Evolutionary conservation across 2,113 vertebrate genomes (phyloP).

Genomic region (Tychaedon coryphoeus): DNA sequence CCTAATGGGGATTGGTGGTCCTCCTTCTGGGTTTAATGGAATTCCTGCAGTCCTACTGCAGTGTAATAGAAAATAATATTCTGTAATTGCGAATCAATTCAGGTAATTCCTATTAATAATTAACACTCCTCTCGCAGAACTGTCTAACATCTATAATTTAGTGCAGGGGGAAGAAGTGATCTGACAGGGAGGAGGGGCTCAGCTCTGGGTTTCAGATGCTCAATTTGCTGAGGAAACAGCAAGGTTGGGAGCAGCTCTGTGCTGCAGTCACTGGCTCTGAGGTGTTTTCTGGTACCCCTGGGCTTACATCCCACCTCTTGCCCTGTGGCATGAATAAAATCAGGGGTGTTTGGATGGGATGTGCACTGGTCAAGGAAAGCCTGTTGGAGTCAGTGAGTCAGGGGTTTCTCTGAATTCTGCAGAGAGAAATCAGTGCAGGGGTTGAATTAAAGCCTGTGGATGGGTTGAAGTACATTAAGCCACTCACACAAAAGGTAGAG

Average conservation of each 20-base stretch:
- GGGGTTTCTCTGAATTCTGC: too few relatives aligned
- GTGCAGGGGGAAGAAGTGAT: neutral
- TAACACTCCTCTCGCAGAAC: conserved; percentile 60
- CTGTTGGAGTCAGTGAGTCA: too few relatives aligned
- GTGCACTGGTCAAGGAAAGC: neutral
- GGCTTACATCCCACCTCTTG: neutral
- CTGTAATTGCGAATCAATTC: conserved; percentile 72
- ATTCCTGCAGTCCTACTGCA: conserved; percentile 63
- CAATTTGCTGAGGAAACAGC: neutral
- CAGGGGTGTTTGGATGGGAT: rapidly evolving
- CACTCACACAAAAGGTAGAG: too few relatives aligned
- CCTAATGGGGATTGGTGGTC: conserved; percentile 72
- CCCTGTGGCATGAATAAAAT: rapidly evolving
- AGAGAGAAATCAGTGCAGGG: too few relatives aligned
- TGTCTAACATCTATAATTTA: conserved; percentile 56
- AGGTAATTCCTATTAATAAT: conserved; percentile 76
- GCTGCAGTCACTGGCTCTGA: rapidly evolving
- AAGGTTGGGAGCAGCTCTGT: rapidly evolving
- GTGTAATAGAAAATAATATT: conserved; percentile 69
- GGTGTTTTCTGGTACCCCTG: neutral
- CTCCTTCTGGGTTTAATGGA: conserved; percentile 62
- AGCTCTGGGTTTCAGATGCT: neutral
- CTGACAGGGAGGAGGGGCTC: neutral
- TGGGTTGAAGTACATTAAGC: too few relatives aligned
- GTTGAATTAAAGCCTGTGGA: too few relatives aligned